Evolutionary conservation across 2,113 vertebrate genomes (phyloP), one percentile per base, ranked within the genome.

Genomic region (Hippotragus niger): DNA sequence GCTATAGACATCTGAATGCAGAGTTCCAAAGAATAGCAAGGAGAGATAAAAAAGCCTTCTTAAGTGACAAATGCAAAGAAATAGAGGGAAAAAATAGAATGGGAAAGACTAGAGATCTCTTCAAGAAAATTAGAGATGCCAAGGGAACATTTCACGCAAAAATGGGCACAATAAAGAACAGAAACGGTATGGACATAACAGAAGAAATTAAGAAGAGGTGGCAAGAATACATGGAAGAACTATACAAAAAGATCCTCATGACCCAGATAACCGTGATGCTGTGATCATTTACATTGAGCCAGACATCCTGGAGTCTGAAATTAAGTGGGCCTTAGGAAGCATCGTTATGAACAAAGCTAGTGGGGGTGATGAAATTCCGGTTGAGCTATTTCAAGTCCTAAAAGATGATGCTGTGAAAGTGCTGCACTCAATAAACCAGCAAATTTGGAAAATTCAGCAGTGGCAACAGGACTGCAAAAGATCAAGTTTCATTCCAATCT

Each of bases 361-460:
- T 4, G 15, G 62, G 7, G 3, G 1, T n/a, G 62, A 64, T 7
- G 15, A 4, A 16, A n/a, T 64, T n/a, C 7, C 0, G 4, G 62
- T 17, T n/a, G 62, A 64, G 31, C 15, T 64, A 64, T 64, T 33
- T 64, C 62, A 64, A 64, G 31, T 64, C 31, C 0, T 4, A 16
- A 4, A 33, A 33, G 7, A 33, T 64, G 62, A 64, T 64, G 31
- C 15, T 64, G 31, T 33, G 31, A 64, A 64, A 33, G 60, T 64
- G 62, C 14, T 64, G 3, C 62, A 64, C 0, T 64, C 31, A 64
- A 17, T 33, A 64, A 2, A 3, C 3, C 62, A 64, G 6, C 15
- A 64, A 4, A 64, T 33, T 64, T 64, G 31, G 31, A 64, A 64
- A 64, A 33, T 15, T 17, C 15, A 33, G 15, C 62, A 64, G 31